Percentiles rank a stretch among this genome's conserved stretches.
Conservation (phyloP, 1,140 invertebrate genomes). For the Holotrichia oblita region DNA sequence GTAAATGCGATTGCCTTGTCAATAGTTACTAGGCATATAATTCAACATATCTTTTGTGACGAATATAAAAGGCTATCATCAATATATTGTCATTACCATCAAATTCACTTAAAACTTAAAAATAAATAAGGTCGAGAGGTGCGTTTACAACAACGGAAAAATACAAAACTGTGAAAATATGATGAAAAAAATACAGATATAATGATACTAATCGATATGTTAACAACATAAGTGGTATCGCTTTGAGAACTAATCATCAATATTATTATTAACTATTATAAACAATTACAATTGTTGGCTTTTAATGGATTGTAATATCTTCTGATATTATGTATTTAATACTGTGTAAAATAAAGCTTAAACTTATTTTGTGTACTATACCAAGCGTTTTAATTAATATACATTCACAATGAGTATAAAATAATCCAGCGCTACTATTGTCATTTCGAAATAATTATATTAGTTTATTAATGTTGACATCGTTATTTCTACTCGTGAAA, state of each 20-base stretch:
- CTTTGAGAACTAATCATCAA: conserved; percentile 13
- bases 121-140: conserved; percentile 44
- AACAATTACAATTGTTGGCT: conserved; percentile 56
- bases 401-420: too few relatives aligned
- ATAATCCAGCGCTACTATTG: too few relatives aligned
- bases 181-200: not conserved
- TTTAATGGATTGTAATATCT: conserved; percentile 58
- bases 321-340: too few relatives aligned
- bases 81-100: conserved; percentile 43
- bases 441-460: too few relatives aligned
- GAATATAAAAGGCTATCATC: not conserved
- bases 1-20: not conserved
- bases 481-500: not conserved
- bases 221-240: conserved; percentile 7
- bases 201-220: not conserved
- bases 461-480: not conserved
- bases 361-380: conserved; percentile 61
- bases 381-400: conserved; percentile 19
- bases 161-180: not conserved
- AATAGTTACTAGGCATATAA: not conserved
- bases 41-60: conserved; percentile 56
- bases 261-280: conserved; percentile 10
- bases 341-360: conserved; percentile 61
- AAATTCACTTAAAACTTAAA: conserved; percentile 44
- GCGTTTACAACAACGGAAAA: not conserved